These are phyloP conservation scores for Leptatherina wallacei DNA, from an alignment of 2,797 vertebrate species.

Conservation along the genomic window DNA sequence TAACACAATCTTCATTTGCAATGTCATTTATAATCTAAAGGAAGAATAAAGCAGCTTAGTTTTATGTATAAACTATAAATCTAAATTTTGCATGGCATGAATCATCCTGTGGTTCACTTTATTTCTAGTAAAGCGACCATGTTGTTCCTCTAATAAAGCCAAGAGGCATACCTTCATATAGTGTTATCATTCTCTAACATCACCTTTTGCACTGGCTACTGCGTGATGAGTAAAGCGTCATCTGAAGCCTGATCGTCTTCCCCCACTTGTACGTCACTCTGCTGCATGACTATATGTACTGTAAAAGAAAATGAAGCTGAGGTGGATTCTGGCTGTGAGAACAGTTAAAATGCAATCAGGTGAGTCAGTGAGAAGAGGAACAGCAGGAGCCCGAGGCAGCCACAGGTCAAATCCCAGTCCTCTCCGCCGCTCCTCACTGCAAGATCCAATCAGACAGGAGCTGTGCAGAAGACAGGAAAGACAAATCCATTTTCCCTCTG, in stretches of 20 bases:
- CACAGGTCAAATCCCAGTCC: slow-evolving; percentile 39
- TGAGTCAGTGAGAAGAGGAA: slow-evolving; percentile 47
- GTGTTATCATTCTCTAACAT: background rate
- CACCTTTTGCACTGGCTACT: slow-evolving; percentile 1
- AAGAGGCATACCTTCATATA: background rate
- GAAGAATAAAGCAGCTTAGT: background rate
- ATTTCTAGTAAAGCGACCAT: background rate
- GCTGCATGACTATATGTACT: background rate
- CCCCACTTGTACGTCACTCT: background rate
- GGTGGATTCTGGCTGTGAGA: slow-evolving; percentile 22
- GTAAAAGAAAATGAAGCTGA: slow-evolving; percentile 8
- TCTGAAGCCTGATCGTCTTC: background rate
- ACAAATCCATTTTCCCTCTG: slow-evolving; percentile 24
- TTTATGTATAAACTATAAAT: too few relatives aligned
- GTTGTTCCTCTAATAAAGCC: background rate
- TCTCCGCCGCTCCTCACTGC: slow-evolving; percentile 24
- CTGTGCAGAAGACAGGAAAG: slow-evolving; percentile 31
- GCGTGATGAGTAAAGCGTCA: background rate
- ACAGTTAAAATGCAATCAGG: slow-evolving; percentile 65
- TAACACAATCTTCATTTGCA: too few relatives aligned
- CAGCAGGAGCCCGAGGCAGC: slow-evolving; percentile 56
- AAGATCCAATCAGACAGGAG: slow-evolving; percentile 55
- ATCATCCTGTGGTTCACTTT: background rate
- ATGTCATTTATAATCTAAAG: background rate
- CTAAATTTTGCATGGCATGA: background rate